phyloP scores from a whole-genome alignment of 2,113 vertebrate genomes.

The Gymnarchus niloticus region DNA sequence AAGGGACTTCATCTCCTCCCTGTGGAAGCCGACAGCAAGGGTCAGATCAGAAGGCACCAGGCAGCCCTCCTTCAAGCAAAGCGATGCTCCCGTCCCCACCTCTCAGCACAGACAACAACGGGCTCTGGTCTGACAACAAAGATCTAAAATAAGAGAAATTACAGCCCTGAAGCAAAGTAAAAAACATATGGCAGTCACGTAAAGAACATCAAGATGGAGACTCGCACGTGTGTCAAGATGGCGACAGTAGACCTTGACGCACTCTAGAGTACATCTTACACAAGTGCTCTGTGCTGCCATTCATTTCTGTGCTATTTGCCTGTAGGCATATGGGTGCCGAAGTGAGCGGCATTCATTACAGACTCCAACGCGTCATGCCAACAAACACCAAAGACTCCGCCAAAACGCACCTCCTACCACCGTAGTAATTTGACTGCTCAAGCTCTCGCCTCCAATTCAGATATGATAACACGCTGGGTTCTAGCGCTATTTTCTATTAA shows the following conservation, averaged over 20 bases:
- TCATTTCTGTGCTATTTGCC: neutral
- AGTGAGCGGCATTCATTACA: neutral
- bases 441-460: neutral
- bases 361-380: neutral
- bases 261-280: no score
- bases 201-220: neutral
- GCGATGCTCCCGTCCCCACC: neutral
- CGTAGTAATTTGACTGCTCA: neutral
- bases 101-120: no score
- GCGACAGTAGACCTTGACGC: no score
- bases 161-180: neutral
- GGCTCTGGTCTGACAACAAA: neutral
- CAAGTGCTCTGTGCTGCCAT: no score
- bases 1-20: conserved; percentile 96
- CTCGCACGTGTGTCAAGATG: no score
- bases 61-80: neutral
- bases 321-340: neutral
- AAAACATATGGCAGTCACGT: neutral
- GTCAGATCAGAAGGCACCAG: conserved; percentile 34
- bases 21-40: conserved; percentile 52
- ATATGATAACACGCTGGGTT: conserved; percentile 14
- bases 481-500: conserved; percentile 25
- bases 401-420: neutral
- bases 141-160: neutral
- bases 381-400: neutral